These are phyloP conservation scores for Gryllus longicercus DNA, from an alignment of 2,888 invertebrate genomes.

Conservation along the genomic window DNA sequence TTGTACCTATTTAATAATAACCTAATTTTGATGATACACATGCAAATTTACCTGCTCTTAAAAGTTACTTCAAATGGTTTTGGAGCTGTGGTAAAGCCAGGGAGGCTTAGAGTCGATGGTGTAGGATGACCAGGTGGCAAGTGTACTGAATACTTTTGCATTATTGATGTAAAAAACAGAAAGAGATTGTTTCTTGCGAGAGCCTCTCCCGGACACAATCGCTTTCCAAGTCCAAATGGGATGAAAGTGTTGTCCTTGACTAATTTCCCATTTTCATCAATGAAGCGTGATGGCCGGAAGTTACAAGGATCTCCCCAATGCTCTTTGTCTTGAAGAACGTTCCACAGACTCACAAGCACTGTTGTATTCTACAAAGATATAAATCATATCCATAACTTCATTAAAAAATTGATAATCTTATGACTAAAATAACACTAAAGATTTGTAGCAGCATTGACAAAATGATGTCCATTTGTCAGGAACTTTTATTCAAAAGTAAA, in stretches of 20 bases:
- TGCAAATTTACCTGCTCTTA: not conserved
- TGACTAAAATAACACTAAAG: too few species aligned
- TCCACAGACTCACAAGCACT: slow-evolving; percentile 34
- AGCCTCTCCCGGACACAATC: slow-evolving; percentile 38
- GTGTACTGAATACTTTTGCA: slow-evolving; percentile 37
- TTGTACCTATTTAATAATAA: too few species aligned
- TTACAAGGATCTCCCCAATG: slow-evolving; percentile 38
- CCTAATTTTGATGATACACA: too few species aligned
- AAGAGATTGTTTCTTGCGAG: slow-evolving; percentile 37
- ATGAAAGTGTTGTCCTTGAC: slow-evolving; percentile 34
- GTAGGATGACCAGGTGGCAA: slow-evolving; percentile 33
- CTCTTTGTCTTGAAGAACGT: slow-evolving; percentile 35
- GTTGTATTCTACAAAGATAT: slow-evolving; percentile 35
- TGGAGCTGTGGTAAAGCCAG: slow-evolving; percentile 37
- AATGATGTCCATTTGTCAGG: too few species aligned
- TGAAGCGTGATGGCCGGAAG: slow-evolving; percentile 38
- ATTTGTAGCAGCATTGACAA: too few species aligned
- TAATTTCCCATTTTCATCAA: slow-evolving; percentile 36
- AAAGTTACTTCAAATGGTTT: slow-evolving; percentile 35
- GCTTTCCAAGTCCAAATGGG: slow-evolving; percentile 38
- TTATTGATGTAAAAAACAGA: slow-evolving; percentile 36
- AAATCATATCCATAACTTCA: not conserved
- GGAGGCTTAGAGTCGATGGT: slow-evolving; percentile 32
- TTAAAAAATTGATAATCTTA: too few species aligned
- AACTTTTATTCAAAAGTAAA: too few species aligned